Base-by-base conservation (phyloP, 2,113 vertebrate species). In the Etheostoma spectabile region DNA sequence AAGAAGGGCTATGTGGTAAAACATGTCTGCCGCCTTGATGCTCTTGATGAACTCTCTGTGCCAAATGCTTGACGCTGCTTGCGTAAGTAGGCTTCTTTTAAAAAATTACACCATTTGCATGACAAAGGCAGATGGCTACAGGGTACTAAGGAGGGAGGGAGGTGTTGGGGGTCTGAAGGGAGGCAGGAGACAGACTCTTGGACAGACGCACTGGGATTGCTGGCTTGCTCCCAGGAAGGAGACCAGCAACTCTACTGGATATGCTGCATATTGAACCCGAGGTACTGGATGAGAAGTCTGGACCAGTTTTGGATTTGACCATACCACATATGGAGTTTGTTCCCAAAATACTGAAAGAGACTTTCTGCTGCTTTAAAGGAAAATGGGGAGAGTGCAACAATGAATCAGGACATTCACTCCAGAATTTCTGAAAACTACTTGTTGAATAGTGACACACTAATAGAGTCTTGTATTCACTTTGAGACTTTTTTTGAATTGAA, bases 21-120 rank as follows among this genome's bases (percentile, higher is more conserved):
- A 38, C 85, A 80, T 60, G 82, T 90, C 85, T 16, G 69, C 78
- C 15, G 5, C 80, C 79, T 65, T 42, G 73, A 87, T 85, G 86
- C 69, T 92, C 81, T 84, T 89, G 74, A 86, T 93, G 84, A 93
- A 93, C 91, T 90, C 84, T 83, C 77, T 61, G 59, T 84, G 85
- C 88, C 90, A 91, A 94, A 88, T 48, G 80, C 85, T 90, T 91
- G 89, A 91, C 90, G 89, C 88, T 90, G 91, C 95, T 96, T 95
- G 91, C 93, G 91, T 91, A 94, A 93, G 86, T 83, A 64, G 85
- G 77, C 63, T 87, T 85, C 91, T 92, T 91, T 92, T 85, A 86
- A 93, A 93, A 94, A 93, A 93, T 83, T 84, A 65, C 75, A 4
- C 2, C 8, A 95, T 96, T 95, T 94, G 91, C 95, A 96, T 95